Percentiles rank a stretch among this genome's conserved stretches.
These are phyloP conservation scores for Pipistrellus pygmaeus DNA, from an alignment of 2,797 vertebrate genomes.

Conservation along the genomic window DNA sequence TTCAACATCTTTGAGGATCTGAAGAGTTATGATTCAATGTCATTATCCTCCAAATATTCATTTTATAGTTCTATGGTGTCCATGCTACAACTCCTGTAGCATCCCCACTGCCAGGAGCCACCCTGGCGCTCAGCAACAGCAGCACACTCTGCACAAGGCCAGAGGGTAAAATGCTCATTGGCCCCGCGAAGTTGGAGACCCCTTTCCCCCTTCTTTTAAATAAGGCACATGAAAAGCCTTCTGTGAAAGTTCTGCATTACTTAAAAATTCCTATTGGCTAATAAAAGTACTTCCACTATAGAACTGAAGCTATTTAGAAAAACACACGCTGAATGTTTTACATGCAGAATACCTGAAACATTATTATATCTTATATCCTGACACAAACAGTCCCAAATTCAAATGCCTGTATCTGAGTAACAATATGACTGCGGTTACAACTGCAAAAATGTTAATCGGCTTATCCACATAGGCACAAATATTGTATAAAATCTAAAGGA, in stretches of 20 bases:
- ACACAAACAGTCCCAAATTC: conserved; percentile 68
- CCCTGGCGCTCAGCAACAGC: too few relatives aligned
- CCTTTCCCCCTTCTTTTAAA: conserved; percentile 75
- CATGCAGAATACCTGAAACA: conserved; percentile 81
- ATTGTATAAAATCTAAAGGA: conserved; percentile 71
- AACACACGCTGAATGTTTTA: conserved; percentile 5
- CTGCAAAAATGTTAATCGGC: conserved; percentile 38
- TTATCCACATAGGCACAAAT: conserved; percentile 67
- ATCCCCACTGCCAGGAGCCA: too few relatives aligned
- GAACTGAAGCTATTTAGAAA: conserved; percentile 78
- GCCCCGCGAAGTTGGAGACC: too few relatives aligned
- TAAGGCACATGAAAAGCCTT: conserved; percentile 88
- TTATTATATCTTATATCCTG: conserved; percentile 59
- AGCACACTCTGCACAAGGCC: too few relatives aligned
- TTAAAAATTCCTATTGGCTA: conserved; percentile 74
- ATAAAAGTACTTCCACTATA: conserved; percentile 74
- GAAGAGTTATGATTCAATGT: conserved; percentile 82
- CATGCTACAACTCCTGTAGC: too few relatives aligned
- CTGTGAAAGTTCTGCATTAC: conserved; percentile 80
- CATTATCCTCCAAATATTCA: too few relatives aligned
- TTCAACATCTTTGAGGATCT: background rate
- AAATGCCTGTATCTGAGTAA: conserved; percentile 62
- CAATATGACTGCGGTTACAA: conserved; percentile 24
- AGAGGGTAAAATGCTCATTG: too few relatives aligned
- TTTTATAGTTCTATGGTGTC: too few relatives aligned